Evolutionary conservation across 2,797 vertebrate species (phyloP), one percentile per base, ranked within the genome.

Genomic region (Gymnoscopelus microlampas): DNA sequence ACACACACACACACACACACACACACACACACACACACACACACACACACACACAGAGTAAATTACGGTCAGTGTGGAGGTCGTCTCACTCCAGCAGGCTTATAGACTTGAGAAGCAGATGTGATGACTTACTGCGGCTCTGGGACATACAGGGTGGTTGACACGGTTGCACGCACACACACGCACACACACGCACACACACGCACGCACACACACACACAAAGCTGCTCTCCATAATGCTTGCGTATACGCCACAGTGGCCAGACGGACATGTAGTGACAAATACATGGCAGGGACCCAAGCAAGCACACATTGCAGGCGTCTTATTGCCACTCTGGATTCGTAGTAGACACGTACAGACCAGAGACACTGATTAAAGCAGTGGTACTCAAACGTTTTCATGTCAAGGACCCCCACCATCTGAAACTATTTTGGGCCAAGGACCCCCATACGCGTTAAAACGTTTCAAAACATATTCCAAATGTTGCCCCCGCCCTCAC

Each of bases 51-150:
- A 39, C 35, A 39, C 35, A 39, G 3, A 39, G 74, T 85, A 81
- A 88, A 89, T 87, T 84, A 87, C 74, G 85, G 74, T 80, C 79
- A 79, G 75, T 72, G 24, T 86, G 80, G 82, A 86, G 83, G 85
- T 88, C 77, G 63, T 87, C 66, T 84, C 85, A 83, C 79, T 83
- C 81, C 79, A 84, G 82, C 81, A 86, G 82, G 74, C 75, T 87
- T 85, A 84, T 81, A 79, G 82, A 88, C 85, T 84, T 85, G 79
- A 82, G 71, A 83, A 79, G 74, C 78, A 86, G 85, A 87, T 78
- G 82, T 81, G 73, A 79, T 74, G 79, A 84, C 70, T 76, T 59
- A n/a, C 6, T 67, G 81, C 65, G 74, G 70, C 77, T 76, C 24
- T 62, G 66, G 73, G 78, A 81, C 51, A 48, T 50, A 48, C 55